Evolutionary conservation across 2,888 invertebrate genomes (phyloP).

Genomic region (Cosmorhoe ocellata): DNA sequence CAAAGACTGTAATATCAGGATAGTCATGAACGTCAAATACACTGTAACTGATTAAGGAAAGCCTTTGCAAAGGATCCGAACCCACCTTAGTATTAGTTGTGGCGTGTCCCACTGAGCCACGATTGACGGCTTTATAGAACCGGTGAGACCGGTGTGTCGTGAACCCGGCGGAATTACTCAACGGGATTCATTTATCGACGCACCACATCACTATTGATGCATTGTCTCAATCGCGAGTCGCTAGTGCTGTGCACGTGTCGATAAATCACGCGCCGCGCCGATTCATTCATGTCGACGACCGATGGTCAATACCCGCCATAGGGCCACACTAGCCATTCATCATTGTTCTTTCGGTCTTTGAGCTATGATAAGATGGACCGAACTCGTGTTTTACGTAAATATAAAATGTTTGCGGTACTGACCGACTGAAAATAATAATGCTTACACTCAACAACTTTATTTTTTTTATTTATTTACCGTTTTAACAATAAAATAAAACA

Average conservation of each 20-base stretch:
- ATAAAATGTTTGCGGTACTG: background rate
- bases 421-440: too few relatives aligned
- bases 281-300: slow-evolving; percentile 48
- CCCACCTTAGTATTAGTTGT: slow-evolving; percentile 13
- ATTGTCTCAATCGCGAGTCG: slow-evolving; percentile 54
- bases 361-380: slow-evolving; percentile 27
- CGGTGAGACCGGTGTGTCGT: slow-evolving; percentile 11
- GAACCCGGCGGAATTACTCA: slow-evolving; percentile 54
- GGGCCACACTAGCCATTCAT: slow-evolving; percentile 37
- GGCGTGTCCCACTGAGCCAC: too few relatives aligned
- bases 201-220: slow-evolving; percentile 61
- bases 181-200: slow-evolving; percentile 59
- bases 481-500: too few relatives aligned
- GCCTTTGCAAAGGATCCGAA: too few relatives aligned
- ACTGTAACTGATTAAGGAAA: too few relatives aligned
- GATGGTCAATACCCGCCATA: slow-evolving; percentile 31
- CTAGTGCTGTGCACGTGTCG: slow-evolving; percentile 29
- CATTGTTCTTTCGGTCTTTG: slow-evolving; percentile 30
- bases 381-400: slow-evolving; percentile 11
- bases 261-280: slow-evolving; percentile 41
- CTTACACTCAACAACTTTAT: background rate
- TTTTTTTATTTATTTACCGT: too few relatives aligned
- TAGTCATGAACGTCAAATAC: too few relatives aligned
- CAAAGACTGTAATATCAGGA: too few relatives aligned
- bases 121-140: background rate